Evolutionary conservation across 2,113 vertebrate species (phyloP).

Genomic region (Micronycteris hirsuta): DNA sequence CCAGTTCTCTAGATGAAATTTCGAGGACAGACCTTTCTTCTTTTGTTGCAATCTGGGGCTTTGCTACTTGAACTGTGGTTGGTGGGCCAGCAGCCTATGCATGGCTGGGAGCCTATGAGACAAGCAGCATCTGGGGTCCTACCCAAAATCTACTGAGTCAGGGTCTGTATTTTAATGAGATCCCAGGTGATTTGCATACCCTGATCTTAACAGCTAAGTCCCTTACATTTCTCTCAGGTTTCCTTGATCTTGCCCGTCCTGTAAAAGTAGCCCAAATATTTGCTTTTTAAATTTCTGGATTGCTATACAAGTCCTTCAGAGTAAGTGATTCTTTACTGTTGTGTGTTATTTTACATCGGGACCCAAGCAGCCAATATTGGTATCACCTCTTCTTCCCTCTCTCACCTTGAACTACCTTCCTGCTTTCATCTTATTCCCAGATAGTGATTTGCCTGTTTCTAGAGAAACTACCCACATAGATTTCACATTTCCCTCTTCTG

Average conservation of each 20-base stretch:
- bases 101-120: not conserved
- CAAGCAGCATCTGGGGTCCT: not conserved
- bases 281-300: not conserved
- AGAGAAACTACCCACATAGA: not conserved
- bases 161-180: not conserved
- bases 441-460: not conserved
- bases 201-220: not conserved
- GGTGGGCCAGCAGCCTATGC: not conserved
- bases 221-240: not conserved
- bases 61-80: not conserved
- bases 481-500: not conserved
- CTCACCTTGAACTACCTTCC: not conserved
- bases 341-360: not conserved
- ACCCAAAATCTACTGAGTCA: not conserved
- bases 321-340: not conserved
- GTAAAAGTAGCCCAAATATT: not conserved
- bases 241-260: not conserved
- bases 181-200: not conserved
- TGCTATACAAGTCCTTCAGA: not conserved
- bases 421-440: not conserved
- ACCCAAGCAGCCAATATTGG: not conserved
- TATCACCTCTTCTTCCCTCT: not conserved
- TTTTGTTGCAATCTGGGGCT: not conserved
- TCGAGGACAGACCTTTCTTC: not conserved
- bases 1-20: not conserved